These are phyloP conservation scores for Yponomeuta cagnagella DNA, from an alignment of 2,888 invertebrate species.

Conservation along the genomic window DNA sequence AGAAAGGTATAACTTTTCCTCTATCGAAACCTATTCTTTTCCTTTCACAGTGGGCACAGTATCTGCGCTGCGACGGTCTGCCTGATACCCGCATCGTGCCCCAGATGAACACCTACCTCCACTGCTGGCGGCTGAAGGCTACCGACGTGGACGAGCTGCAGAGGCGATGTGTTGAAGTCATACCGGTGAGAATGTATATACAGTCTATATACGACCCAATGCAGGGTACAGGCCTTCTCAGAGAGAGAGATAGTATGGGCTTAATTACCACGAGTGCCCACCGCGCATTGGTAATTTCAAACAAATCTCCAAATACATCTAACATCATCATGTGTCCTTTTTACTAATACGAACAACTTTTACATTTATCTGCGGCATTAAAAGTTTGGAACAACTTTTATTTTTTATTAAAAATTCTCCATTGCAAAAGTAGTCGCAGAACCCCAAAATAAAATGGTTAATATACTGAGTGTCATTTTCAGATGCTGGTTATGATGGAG, in stretches of 20 bases:
- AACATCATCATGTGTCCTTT: no score
- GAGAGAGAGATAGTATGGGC: no score
- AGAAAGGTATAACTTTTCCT: no score
- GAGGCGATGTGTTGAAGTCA: constrained; percentile 61
- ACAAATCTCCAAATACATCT: no score
- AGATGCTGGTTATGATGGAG: constrained; percentile 73
- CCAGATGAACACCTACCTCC: constrained; percentile 76
- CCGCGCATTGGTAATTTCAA: no score
- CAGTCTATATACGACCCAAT: no score
- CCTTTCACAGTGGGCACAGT: constrained; percentile 71
- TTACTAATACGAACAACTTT: no score
- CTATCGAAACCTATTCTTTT: no score
- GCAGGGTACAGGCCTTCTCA: no score
- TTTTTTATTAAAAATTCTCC: no score
- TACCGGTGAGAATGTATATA: constrained; percentile 50
- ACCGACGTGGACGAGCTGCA: constrained; percentile 58
- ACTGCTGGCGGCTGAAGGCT: constrained; percentile 63
- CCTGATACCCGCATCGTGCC: constrained; percentile 75
- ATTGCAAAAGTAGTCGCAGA: constrained; percentile 38
- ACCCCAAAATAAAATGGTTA: neutral
- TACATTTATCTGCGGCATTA: no score
- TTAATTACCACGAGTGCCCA: no score
- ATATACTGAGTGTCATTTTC: constrained; percentile 22
- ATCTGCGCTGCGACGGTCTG: constrained; percentile 75
- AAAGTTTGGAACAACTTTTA: constrained; percentile 11